These are phyloP conservation scores for Diprion similis DNA, from an alignment of 1,140 invertebrate species.

Conservation along the genomic window DNA sequence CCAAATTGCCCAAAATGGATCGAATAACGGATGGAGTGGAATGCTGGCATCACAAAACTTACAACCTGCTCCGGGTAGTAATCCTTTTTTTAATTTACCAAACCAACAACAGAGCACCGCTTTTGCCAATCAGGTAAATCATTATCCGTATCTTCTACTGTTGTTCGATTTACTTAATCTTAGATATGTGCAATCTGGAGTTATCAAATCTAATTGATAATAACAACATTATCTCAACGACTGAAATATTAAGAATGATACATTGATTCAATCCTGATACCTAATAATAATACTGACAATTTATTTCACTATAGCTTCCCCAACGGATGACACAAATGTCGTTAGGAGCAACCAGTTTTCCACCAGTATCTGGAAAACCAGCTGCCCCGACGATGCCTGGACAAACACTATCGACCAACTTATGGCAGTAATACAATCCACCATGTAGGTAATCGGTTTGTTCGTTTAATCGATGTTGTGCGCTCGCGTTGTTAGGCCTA, in stretches of 20 bases:
- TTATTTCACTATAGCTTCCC: constrained; percentile 57
- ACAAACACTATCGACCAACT: constrained; percentile 63
- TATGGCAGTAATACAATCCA: constrained; percentile 62
- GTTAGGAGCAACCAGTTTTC: constrained; percentile 49
- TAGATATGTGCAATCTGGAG: constrained; percentile 1
- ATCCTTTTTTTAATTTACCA: constrained; percentile 58
- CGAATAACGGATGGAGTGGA: constrained; percentile 57
- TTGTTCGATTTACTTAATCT: constrained; percentile 12
- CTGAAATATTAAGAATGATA: not conserved
- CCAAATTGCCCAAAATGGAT: constrained; percentile 48
- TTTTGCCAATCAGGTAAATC: constrained; percentile 44
- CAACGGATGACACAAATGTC: constrained; percentile 67
- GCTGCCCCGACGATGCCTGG: constrained; percentile 45
- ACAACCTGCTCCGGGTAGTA: constrained; percentile 58
- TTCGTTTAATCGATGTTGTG: constrained; percentile 45
- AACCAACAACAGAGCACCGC: constrained; percentile 33
- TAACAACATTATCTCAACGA: not conserved
- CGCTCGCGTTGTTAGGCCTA: constrained; percentile 33
- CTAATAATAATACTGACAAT: not conserved
- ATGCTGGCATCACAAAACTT: constrained; percentile 53
- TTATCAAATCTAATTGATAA: constrained; percentile 12
- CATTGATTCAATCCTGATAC: constrained; percentile 3
- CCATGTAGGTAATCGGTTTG: constrained; percentile 42
- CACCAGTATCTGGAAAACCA: constrained; percentile 41
- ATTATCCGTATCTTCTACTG: constrained; percentile 8